Conservation (phyloP, 2,113 vertebrate genomes). For the Leucoraja erinaceus region DNA sequence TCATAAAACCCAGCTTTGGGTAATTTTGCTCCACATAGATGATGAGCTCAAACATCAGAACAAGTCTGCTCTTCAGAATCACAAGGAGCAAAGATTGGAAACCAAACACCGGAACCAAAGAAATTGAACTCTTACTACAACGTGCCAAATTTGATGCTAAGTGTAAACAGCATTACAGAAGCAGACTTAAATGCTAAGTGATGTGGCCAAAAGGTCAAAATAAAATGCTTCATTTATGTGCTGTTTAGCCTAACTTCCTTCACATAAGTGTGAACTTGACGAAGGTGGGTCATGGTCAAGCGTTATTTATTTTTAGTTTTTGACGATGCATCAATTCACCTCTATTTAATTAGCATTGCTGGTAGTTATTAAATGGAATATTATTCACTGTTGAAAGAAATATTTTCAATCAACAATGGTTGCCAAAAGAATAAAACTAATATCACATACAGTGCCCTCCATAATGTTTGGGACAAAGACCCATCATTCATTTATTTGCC, state of each 20-base stretch:
- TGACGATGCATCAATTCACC: background rate
- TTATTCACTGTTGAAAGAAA: background rate
- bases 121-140: background rate
- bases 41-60: slow-evolving; percentile 15
- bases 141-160: background rate
- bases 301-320: background rate
- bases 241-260: background rate
- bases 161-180: background rate
- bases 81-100: background rate
- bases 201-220: background rate
- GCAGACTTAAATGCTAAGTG: background rate
- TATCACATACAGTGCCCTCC: background rate
- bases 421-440: background rate
- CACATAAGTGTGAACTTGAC: background rate
- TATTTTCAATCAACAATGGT: background rate
- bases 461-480: too few relatives aligned
- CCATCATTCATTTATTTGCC: too few relatives aligned
- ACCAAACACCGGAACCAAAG: background rate
- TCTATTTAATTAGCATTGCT: background rate
- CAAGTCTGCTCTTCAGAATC: background rate
- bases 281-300: background rate
- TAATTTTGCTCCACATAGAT: background rate
- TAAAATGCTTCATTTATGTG: background rate
- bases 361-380: background rate
- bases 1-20: background rate